Conservation (phyloP, 2,888 invertebrate genomes). For the Selenia dentaria region DNA sequence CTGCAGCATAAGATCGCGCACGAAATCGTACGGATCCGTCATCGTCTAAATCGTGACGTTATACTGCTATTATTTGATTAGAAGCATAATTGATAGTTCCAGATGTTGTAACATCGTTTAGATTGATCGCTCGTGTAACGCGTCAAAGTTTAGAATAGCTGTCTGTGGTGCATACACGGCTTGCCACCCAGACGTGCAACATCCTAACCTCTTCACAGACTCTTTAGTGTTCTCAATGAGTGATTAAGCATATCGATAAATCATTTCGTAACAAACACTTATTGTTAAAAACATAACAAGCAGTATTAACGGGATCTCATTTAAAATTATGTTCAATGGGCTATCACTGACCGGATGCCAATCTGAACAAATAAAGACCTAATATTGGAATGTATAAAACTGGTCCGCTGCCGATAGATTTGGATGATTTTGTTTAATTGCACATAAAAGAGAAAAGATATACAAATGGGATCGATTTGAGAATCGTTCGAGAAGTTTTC, state of each 20-base stretch:
- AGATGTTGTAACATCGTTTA: slow-evolving; percentile 65
- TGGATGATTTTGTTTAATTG: slow-evolving; percentile 26
- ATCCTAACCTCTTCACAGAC: slow-evolving; percentile 50
- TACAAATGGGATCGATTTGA: slow-evolving; percentile 15
- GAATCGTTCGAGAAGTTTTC: slow-evolving; percentile 5
- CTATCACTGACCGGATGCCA: slow-evolving; percentile 29
- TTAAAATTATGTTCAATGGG: slow-evolving; percentile 34
- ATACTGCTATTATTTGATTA: slow-evolving; percentile 72
- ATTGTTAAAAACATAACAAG: slow-evolving; percentile 52
- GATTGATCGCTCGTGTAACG: slow-evolving; percentile 75
- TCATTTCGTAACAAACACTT: slow-evolving; percentile 59
- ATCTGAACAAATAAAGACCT: slow-evolving; percentile 30
- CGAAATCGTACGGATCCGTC: slow-evolving; percentile 35
- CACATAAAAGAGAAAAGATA: slow-evolving; percentile 24
- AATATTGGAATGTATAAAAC: slow-evolving; percentile 27
- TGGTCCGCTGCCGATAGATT: slow-evolving; percentile 24
- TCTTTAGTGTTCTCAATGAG: slow-evolving; percentile 55
- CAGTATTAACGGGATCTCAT: slow-evolving; percentile 47
- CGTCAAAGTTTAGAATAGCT: slow-evolving; percentile 46
- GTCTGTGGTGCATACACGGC: slow-evolving; percentile 35
- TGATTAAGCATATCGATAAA: slow-evolving; percentile 63
- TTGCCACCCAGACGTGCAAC: slow-evolving; percentile 53
- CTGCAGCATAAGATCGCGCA: slow-evolving; percentile 19
- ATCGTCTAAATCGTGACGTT: slow-evolving; percentile 60
- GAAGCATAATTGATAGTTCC: slow-evolving; percentile 74